These are phyloP conservation scores for Atopsyche davidsoni DNA, from an alignment of 1,140 invertebrate genomes.

Conservation along the genomic window DNA sequence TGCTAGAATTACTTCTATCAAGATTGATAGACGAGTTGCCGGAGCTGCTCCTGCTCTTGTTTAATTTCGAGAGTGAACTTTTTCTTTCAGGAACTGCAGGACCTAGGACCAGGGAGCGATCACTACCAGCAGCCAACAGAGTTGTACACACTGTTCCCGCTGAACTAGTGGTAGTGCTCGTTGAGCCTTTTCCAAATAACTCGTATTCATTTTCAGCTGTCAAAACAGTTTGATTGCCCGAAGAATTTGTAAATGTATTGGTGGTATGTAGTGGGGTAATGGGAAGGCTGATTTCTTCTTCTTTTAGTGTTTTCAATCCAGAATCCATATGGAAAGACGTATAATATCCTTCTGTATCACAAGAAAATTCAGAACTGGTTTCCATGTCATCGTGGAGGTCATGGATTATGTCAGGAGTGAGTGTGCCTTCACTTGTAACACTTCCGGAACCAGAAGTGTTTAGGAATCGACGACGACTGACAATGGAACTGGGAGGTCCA, in stretches of 20 bases:
- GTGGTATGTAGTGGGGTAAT: constrained; percentile 58
- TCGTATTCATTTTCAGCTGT: constrained; percentile 82
- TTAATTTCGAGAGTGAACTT: constrained; percentile 56
- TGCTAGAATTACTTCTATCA: constrained; percentile 52
- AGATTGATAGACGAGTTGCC: constrained; percentile 50
- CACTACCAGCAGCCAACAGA: constrained; percentile 56
- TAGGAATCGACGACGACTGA: constrained; percentile 57
- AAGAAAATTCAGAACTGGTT: constrained; percentile 88
- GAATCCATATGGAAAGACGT: constrained; percentile 96
- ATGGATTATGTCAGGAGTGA: constrained; percentile 73
- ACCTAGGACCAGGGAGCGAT: constrained; percentile 51
- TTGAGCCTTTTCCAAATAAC: constrained; percentile 80
- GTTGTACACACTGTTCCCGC: constrained; percentile 83
- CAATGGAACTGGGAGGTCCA: constrained; percentile 62
- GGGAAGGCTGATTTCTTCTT: constrained; percentile 60
- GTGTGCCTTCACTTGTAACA: constrained; percentile 76
- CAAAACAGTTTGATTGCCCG: constrained; percentile 52
- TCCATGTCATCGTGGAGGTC: constrained; percentile 78
- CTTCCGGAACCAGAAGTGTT: constrained; percentile 76
- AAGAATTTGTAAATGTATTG: constrained; percentile 53
- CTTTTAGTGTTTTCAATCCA: constrained; percentile 78
- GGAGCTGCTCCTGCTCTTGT: constrained; percentile 42
- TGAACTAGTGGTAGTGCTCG: constrained; percentile 83
- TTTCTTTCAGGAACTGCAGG: constrained; percentile 72
- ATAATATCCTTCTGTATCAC: constrained; percentile 95